Evolutionary conservation across 2,113 vertebrate genomes (phyloP).

Genomic region (Tricholaema leucomelas): DNA sequence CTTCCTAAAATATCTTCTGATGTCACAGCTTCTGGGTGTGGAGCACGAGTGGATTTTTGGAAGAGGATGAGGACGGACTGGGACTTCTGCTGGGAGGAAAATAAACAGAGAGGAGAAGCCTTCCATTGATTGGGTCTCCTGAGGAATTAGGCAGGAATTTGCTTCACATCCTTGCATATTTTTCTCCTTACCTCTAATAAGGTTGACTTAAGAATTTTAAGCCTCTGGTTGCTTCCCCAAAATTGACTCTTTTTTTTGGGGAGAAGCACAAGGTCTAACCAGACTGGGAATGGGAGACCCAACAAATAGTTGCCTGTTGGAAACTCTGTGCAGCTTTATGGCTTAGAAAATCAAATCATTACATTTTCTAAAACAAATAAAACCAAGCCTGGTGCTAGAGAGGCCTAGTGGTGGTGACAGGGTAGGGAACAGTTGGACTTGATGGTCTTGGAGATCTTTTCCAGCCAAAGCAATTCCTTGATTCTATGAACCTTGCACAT

Average conservation of each 20-base stretch:
- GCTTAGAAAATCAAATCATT: neutral
- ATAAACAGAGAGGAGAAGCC: slow-evolving; percentile 38
- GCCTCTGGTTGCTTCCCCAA: slow-evolving; percentile 15
- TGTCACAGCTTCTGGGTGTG: slow-evolving; percentile 56
- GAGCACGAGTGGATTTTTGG: neutral
- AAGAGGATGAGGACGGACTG: slow-evolving; percentile 2
- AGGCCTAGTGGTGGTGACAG: neutral
- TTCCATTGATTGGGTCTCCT: slow-evolving; percentile 8
- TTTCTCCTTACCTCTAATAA: slow-evolving; percentile 55
- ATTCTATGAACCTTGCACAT: neutral
- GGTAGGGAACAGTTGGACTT: neutral
- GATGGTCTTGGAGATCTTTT: too few relatives aligned
- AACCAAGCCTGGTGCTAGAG: accelerated
- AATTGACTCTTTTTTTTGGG: neutral
- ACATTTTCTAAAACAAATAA: neutral
- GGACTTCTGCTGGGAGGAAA: slow-evolving; percentile 38
- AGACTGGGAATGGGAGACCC: neutral
- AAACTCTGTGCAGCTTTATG: neutral
- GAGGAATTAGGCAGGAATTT: slow-evolving; percentile 52
- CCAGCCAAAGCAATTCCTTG: too few relatives aligned
- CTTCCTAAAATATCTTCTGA: slow-evolving; percentile 60
- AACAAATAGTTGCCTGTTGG: neutral
- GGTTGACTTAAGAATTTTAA: slow-evolving; percentile 21
- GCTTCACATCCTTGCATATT: slow-evolving; percentile 13
- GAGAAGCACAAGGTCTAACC: neutral